Base-by-base conservation (phyloP, 2,888 invertebrate genomes). In the Mesorhabditis spiculigera region DNA sequence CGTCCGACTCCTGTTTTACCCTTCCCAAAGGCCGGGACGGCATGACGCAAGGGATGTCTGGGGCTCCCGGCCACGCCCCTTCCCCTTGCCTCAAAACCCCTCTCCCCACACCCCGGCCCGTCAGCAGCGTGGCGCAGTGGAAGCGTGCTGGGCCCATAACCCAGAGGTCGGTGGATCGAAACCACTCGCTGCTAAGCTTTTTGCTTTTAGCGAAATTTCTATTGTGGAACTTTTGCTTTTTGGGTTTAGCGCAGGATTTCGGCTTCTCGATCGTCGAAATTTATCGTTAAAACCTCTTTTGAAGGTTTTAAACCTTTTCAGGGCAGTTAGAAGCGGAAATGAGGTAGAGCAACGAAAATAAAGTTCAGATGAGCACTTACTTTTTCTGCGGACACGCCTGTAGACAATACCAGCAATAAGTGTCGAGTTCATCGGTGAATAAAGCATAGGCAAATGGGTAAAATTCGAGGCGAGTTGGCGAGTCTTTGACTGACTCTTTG, bases 91-190 rank as follows among this genome's bases (percentile, higher is more conserved):
- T 50, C 58, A 50, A 50, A 50, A 50, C 10, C 58, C 58, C n/a
- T 50, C n/a, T 50, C 58, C 58, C n/a, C 10, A 10, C 8, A n/a
- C n/a, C 58, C 58, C 58, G n/a, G n/a, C 8, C 8, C 66, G 61
- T 63, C 72, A 78, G 78, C 78, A 78, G 78, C 78, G 78, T 78
- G 78, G 76, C 78, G 78, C 78, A 78, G 78, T 78, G 78, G 78
- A 78, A 91, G 91, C 91, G 91, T 91, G 91, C 91, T 91, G 91
- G 91, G 91, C 91, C 91, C 91, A 91, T 91, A 91, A 91, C 91
- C 92, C 92, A 92, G 92, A 92, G 92, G 91, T 92, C 92, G 92
- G 92, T 92, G 82, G 86, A 86, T 86, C 86, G 86, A 86, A 86
- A 86, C 85, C 82, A 84, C 83, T 77, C 76, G 75, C 74, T 78